Evolutionary conservation across 2,797 vertebrate species (phyloP), one percentile per base, ranked within the genome.

Genomic region (Luscinia luscinia): DNA sequence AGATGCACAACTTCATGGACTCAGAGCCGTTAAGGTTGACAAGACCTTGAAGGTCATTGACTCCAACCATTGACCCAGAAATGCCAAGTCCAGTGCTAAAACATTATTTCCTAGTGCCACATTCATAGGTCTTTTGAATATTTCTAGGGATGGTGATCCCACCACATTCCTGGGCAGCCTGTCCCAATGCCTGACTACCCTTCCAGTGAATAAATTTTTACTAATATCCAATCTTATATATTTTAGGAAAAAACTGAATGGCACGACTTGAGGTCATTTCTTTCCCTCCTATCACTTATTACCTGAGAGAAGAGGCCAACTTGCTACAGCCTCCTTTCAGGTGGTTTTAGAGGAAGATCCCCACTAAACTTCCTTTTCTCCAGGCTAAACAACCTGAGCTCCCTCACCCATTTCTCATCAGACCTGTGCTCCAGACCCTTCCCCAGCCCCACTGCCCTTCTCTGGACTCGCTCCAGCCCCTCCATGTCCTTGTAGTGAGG

Each of bases 11-110:
- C 4, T 63, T 59, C 32, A 54, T 7, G 27, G n/a, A 46, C 23
- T 23, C n/a, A 24, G 11, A 64, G n/a, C 8, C 0, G 0, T 16
- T 46, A 12, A 20, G 12, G n/a, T 6, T 36, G 9, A 22, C 51
- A 63, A 57, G 20, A 45, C 24, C 21, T 51, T 2, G 0, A 64
- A 58, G 17, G 11, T 58, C 48, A 61, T 5, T 1, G 9, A 36
- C 36, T 45, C 8, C 28, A 45, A 6, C 28, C 1, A 3, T 16
- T 34, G 63, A 63, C 8, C 4, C 38, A 30, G 12, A 38, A 70
- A 8, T 8, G n/a, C 6, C 24, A 70, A 64, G 28, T 14, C 38
- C 51, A 51, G 15, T 30, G 45, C 51, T 45, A 51, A 51, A 70
- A 12, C 28, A 57, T 15, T 18, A 12, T 26, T 51, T 23, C 38